phyloP scores from a whole-genome alignment of 2,888 invertebrate species.

The Crossocerus cetratus region DNA sequence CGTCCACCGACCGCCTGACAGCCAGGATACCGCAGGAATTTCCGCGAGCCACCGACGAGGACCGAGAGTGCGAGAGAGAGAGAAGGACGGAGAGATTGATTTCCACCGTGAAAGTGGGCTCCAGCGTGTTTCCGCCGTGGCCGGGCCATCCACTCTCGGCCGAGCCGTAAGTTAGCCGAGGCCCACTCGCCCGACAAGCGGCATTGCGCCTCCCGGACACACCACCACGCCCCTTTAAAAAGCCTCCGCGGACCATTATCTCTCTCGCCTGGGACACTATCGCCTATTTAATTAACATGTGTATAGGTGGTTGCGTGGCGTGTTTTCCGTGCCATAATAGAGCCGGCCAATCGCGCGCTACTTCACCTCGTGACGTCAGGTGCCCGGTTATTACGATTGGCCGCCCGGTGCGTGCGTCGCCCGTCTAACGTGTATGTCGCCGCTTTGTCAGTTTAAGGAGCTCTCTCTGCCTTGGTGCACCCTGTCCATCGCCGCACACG shows the following conservation, averaged over 20 bases:
- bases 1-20: slow-evolving; percentile 38
- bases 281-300: slow-evolving; percentile 73
- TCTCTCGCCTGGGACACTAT: slow-evolving; percentile 53
- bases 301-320: slow-evolving; percentile 76
- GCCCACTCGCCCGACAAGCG: background rate
- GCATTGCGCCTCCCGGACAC: slow-evolving; percentile 34
- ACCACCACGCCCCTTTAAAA: slow-evolving; percentile 61
- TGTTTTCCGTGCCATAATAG: slow-evolving; percentile 75
- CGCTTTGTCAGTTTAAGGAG: slow-evolving; percentile 63
- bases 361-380: slow-evolving; percentile 71
- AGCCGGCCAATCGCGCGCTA: slow-evolving; percentile 71
- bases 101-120: slow-evolving; percentile 51
- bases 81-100: slow-evolving; percentile 37
- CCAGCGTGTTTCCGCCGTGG: slow-evolving; percentile 51
- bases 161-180: slow-evolving; percentile 46
- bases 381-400: slow-evolving; percentile 60
- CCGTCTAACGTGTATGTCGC: slow-evolving; percentile 61
- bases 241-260: slow-evolving; percentile 56
- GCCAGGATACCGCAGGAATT: slow-evolving; percentile 38
- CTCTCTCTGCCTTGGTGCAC: slow-evolving; percentile 49
- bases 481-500: slow-evolving; percentile 35
- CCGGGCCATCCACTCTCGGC: slow-evolving; percentile 41
- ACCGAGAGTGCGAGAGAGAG: slow-evolving; percentile 51
- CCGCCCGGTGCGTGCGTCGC: slow-evolving; percentile 57
- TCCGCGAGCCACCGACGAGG: slow-evolving; percentile 53